phyloP scores from a whole-genome alignment of 2,888 invertebrate species.

The Ormyrus pomaceus region DNA sequence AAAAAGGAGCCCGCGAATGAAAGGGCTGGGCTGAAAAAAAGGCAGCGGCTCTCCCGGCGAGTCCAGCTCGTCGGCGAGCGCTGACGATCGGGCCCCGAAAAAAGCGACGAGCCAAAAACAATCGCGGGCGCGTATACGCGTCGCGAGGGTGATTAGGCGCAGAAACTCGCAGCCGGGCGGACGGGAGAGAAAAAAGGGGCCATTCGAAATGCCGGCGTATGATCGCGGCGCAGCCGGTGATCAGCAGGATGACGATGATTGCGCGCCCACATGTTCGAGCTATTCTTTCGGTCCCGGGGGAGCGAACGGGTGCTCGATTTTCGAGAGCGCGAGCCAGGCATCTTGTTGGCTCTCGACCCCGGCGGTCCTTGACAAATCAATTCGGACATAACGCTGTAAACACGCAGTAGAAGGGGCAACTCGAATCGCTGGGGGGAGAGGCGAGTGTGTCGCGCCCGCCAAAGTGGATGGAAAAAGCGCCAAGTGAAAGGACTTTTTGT shows the following conservation, averaged over 20 bases:
- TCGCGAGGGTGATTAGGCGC: conserved; percentile 28
- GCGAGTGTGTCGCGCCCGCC: conserved; percentile 5
- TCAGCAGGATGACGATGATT: conserved; percentile 67
- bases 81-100: conserved; percentile 37
- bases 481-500: conserved; percentile 24
- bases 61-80: conserved; percentile 23
- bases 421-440: not conserved
- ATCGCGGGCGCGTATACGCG: conserved; percentile 15
- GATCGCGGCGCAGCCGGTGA: conserved; percentile 13
- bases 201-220: conserved; percentile 22
- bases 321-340: conserved; percentile 65
- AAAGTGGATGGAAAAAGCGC: conserved; percentile 41
- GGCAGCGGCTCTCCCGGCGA: conserved; percentile 16
- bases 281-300: conserved; percentile 35
- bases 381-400: conserved; percentile 73
- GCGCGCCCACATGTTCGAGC: conserved; percentile 68
- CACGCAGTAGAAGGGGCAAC: conserved; percentile 60
- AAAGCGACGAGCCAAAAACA: conserved; percentile 23
- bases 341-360: conserved; percentile 56
- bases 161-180: conserved; percentile 2
- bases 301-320: conserved; percentile 64
- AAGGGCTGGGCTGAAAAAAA: conserved; percentile 23
- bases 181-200: conserved; percentile 11
- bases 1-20: conserved; percentile 29
- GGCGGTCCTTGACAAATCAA: conserved; percentile 70